Conservation (phyloP, 2,797 vertebrate genomes). For the Crenuchus spilurus region DNA sequence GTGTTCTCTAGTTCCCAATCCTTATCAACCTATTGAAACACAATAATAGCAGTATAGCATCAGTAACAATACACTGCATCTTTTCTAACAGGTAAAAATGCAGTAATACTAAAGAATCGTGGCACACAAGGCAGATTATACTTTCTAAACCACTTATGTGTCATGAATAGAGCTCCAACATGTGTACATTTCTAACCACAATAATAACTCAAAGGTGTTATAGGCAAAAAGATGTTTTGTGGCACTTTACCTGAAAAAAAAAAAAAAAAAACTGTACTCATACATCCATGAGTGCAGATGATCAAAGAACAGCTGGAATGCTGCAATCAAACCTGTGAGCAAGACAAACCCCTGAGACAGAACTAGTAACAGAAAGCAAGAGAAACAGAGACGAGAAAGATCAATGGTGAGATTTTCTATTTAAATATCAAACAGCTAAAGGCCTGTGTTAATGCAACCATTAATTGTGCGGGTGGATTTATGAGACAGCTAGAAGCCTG, state of each 20-base stretch:
- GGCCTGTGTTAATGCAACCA: conserved; percentile 35
- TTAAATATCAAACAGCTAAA: conserved; percentile 46
- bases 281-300: neutral
- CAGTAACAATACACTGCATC: too few relatives aligned
- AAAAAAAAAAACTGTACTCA: neutral
- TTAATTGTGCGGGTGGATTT: conserved; percentile 36
- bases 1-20: too few relatives aligned
- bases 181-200: too few relatives aligned
- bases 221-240: neutral
- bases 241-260: neutral
- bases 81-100: too few relatives aligned
- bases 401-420: conserved; percentile 40
- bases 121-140: too few relatives aligned
- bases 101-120: too few relatives aligned
- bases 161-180: too few relatives aligned
- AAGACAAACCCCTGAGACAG: neutral
- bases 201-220: neutral
- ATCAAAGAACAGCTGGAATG: conserved; percentile 16
- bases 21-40: too few relatives aligned
- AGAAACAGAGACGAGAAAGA: conserved; percentile 19
- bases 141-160: too few relatives aligned
- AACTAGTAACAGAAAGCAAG: neutral
- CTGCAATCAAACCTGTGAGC: conserved; percentile 11
- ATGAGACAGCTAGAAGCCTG: conserved; percentile 15
- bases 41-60: too few relatives aligned